Evolutionary conservation across 1,140 invertebrate genomes (phyloP), one percentile per base, ranked within the genome.

Genomic region (Lordiphosa clarofinis): DNA sequence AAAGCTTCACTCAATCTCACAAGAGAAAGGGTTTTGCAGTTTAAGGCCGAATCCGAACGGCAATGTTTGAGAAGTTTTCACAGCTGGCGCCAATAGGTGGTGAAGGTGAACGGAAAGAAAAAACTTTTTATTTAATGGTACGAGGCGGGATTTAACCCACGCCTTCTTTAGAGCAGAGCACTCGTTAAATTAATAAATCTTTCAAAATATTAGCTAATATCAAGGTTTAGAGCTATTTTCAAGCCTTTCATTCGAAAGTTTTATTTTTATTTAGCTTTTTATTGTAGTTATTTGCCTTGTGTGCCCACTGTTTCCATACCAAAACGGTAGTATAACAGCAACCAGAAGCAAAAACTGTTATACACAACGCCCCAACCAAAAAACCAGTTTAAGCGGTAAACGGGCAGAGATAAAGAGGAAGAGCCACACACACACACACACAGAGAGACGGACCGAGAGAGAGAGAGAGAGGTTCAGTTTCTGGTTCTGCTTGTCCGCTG

Each of bases 401-500:
- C 9, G 31, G 7, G 7, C 31, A 46, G 31, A 46, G 11, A 4
- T 11, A 11, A 6, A 46, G 43, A 46, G 24, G n/a, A 28, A 28
- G 5, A 28, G 21, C 24, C 6, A 44, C 19, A 46, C 19, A 46
- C 10, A 13, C 1, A 46, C n/a, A n/a, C n/a, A n/a, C n/a, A n/a
- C n/a, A n/a, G 6, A 28, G 21, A 21, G 5, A 44, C 21, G n/a
- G n/a, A n/a, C n/a, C n/a, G n/a, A n/a, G n/a, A 5, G 11, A 46
- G 43, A 46, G 43, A 46, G 11, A 31, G 43, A 31, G 31, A 46
- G 43, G 43, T 21, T 31, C 24, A 12, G 43, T 46, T 46, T 21
- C 19, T 31, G 24, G 8, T 28, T 46, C 43, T 46, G 43, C 43
- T 46, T 12, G 43, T 46, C 43, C 43, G 43, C 43, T 46, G 43